These are phyloP conservation scores for Marasmarcha lunaedactyla DNA, from an alignment of 2,888 invertebrate species.

Conservation along the genomic window DNA sequence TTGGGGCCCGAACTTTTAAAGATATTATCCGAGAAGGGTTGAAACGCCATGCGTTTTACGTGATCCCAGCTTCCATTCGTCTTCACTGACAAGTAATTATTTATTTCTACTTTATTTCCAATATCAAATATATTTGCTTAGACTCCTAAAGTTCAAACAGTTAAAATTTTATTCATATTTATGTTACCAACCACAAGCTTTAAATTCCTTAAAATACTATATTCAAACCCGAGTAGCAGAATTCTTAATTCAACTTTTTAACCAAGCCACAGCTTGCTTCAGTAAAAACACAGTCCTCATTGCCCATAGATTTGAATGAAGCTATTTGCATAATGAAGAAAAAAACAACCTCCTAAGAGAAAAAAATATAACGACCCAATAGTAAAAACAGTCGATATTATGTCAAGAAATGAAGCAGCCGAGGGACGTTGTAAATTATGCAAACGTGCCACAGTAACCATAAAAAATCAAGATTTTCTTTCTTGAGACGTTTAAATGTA, in stretches of 20 bases:
- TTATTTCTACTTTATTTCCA: constrained; percentile 24
- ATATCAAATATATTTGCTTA: too few relatives aligned
- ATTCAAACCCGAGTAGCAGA: neutral
- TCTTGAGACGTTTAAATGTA: constrained; percentile 34
- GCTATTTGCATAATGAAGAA: constrained; percentile 1
- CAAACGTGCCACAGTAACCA: constrained; percentile 54
- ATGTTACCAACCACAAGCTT: neutral
- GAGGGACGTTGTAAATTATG: constrained; percentile 38
- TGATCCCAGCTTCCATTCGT: constrained; percentile 58
- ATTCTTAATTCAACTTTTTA: neutral
- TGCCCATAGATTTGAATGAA: neutral
- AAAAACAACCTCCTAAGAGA: constrained; percentile 1
- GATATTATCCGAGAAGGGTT: constrained; percentile 68
- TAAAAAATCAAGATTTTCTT: constrained; percentile 51
- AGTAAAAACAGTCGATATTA: constrained; percentile 13
- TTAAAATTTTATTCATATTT: too few relatives aligned
- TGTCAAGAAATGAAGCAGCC: constrained; percentile 17
- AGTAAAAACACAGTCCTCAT: neutral
- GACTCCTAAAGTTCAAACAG: too few relatives aligned
- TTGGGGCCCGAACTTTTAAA: constrained; percentile 56
- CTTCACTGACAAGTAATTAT: constrained; percentile 54
- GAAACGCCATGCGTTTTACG: constrained; percentile 47
- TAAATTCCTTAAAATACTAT: neutral
- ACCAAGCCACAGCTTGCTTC: neutral
- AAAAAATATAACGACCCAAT: constrained; percentile 6